phyloP scores from a whole-genome alignment of 2,113 vertebrate species.

The Pseudopipra pipra region DNA sequence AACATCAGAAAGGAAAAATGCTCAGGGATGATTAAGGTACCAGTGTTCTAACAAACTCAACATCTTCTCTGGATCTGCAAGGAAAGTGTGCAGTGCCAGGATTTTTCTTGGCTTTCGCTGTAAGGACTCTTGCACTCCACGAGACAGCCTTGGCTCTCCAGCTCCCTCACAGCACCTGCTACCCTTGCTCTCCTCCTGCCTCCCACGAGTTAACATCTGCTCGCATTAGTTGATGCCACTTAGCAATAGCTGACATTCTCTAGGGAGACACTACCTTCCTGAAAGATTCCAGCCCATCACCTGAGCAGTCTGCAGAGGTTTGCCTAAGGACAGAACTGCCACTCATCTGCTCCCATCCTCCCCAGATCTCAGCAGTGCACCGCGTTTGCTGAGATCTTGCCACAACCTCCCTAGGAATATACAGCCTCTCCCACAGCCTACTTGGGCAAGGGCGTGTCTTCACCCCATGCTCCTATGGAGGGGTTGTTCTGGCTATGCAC shows the following conservation, averaged over 20 bases:
- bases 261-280: not conserved
- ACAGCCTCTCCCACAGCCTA: not conserved
- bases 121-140: not conserved
- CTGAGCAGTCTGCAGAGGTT: not conserved
- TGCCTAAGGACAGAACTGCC: not conserved
- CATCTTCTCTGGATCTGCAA: not conserved
- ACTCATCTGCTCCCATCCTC: not conserved
- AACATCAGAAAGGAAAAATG: not conserved
- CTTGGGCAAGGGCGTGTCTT: not conserved
- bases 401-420: not conserved
- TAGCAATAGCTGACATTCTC: not conserved
- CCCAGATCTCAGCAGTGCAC: not conserved
- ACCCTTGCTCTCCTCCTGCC: not conserved
- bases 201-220: not conserved
- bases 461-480: accelerated
- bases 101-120: not conserved
- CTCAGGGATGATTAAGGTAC: not conserved
- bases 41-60: not conserved
- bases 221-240: not conserved
- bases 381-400: not conserved
- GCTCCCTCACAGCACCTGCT: not conserved
- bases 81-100: not conserved
- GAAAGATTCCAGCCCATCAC: not conserved
- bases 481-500: not conserved
- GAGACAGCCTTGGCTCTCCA: not conserved